A percentile compares a stretch with the other conserved stretches of the same genome.
phyloP scores from a whole-genome alignment of 2,797 vertebrate genomes.

The Gila robusta region DNA sequence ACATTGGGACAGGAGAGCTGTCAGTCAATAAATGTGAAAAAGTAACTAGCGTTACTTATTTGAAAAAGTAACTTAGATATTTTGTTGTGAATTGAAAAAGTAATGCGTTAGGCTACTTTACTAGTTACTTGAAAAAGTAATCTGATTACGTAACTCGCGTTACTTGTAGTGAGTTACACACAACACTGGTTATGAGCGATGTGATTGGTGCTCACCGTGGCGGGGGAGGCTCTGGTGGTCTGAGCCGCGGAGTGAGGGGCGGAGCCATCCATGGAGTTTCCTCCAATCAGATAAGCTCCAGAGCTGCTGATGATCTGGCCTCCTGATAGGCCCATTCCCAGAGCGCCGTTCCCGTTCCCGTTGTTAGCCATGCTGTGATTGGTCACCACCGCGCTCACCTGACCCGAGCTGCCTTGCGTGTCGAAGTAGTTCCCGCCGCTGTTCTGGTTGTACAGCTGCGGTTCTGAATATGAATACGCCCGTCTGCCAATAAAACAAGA shows the following conservation, averaged over 20 bases:
- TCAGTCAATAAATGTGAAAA: too few relatives aligned
- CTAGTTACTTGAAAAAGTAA: too few relatives aligned
- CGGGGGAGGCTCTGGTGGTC: constrained; percentile 93
- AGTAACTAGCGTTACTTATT: too few relatives aligned
- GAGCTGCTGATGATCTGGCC: constrained; percentile 92
- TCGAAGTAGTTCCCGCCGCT: constrained; percentile 93
- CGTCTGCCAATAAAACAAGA: constrained; percentile 78
- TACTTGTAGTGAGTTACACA: too few relatives aligned
- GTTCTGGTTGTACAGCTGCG: constrained; percentile 94
- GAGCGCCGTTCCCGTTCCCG: constrained; percentile 89
- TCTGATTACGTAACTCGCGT: too few relatives aligned
- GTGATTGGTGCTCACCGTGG: constrained; percentile 85
- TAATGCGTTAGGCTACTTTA: too few relatives aligned
- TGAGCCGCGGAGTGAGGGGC: constrained; percentile 89
- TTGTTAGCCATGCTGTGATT: constrained; percentile 89
- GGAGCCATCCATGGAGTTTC: constrained; percentile 89
- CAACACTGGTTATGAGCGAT: too few relatives aligned
- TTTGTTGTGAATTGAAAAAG: too few relatives aligned
- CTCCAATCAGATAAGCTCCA: constrained; percentile 90
- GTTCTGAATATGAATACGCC: constrained; percentile 92
- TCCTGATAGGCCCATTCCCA: constrained; percentile 91
- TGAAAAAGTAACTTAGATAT: too few relatives aligned
- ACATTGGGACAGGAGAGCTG: too few relatives aligned
- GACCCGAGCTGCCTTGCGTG: constrained; percentile 87
- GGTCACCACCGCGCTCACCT: constrained; percentile 92